phyloP scores from a whole-genome alignment of 2,888 invertebrate genomes.

The Sericinus montela region DNA sequence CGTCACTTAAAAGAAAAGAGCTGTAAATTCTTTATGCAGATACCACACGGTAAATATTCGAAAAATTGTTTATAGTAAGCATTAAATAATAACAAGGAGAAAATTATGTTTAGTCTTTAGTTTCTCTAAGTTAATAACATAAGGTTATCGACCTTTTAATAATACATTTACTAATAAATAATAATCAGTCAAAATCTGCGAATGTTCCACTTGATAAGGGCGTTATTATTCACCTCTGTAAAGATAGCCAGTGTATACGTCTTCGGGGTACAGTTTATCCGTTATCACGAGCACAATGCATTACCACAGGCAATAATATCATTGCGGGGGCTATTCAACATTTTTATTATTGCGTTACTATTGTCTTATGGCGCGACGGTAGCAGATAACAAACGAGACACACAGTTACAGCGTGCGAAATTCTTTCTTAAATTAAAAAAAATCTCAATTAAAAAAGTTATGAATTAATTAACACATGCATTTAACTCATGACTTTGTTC shows the following conservation, averaged over 20 bases:
- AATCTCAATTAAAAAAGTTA: too few species aligned
- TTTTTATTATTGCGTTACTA: constrained; percentile 80
- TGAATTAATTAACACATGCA: too few species aligned
- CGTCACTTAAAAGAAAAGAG: too few species aligned
- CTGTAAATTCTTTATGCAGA: background rate
- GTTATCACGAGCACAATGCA: constrained; percentile 73
- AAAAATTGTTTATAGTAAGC: background rate
- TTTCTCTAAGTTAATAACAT: too few species aligned
- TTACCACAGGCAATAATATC: constrained; percentile 70
- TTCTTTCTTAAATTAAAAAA: too few species aligned
- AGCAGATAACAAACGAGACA: constrained; percentile 55
- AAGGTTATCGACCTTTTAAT: too few species aligned
- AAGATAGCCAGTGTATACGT: constrained; percentile 36
- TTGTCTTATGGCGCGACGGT: constrained; percentile 76
- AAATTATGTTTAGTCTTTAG: too few species aligned
- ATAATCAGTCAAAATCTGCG: background rate
- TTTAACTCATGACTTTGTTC: too few species aligned
- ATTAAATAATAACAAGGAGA: too few species aligned
- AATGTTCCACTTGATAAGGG: constrained; percentile 25
- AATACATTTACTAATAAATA: background rate
- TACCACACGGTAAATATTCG: background rate
- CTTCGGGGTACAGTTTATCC: constrained; percentile 79
- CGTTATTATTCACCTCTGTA: constrained; percentile 34
- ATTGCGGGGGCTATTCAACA: constrained; percentile 78
- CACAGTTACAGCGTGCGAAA: constrained; percentile 25